These are phyloP conservation scores for Pseudotriccus pelzelni DNA, from an alignment of 2,797 vertebrate species.

Conservation along the genomic window DNA sequence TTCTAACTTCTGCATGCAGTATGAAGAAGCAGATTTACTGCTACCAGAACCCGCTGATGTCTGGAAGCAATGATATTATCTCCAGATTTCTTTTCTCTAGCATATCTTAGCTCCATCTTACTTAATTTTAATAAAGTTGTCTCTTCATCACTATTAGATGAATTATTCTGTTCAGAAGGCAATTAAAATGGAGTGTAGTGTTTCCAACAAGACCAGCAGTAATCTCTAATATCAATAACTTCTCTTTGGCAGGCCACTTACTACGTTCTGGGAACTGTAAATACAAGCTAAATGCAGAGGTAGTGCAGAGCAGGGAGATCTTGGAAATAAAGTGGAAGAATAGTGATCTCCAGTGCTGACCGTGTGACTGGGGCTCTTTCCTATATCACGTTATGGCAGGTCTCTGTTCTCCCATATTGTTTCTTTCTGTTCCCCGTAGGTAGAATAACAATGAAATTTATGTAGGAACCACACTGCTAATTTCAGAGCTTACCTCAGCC, in stretches of 20 bases:
- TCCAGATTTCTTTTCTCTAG: background rate
- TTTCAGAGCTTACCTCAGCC: slow-evolving; percentile 64
- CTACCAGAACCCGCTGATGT: background rate
- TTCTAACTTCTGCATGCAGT: background rate
- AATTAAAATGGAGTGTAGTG: background rate
- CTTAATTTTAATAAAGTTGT: background rate
- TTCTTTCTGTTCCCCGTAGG: background rate
- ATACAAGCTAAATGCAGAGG: background rate
- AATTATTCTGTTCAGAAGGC: background rate
- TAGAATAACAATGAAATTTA: background rate
- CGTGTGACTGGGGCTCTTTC: background rate
- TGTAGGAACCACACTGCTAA: background rate
- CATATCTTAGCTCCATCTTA: background rate
- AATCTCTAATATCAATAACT: background rate
- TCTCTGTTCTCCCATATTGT: background rate
- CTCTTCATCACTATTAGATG: background rate
- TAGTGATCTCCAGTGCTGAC: background rate
- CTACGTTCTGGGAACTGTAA: background rate
- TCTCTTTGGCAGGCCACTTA: background rate
- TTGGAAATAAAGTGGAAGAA: background rate
- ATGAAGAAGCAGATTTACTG: background rate
- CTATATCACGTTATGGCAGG: background rate
- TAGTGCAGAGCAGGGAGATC: background rate
- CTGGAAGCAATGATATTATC: background rate
- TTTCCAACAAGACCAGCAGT: background rate